Base-by-base conservation (phyloP, 2,888 invertebrate genomes). In the Eudemis profundana region DNA sequence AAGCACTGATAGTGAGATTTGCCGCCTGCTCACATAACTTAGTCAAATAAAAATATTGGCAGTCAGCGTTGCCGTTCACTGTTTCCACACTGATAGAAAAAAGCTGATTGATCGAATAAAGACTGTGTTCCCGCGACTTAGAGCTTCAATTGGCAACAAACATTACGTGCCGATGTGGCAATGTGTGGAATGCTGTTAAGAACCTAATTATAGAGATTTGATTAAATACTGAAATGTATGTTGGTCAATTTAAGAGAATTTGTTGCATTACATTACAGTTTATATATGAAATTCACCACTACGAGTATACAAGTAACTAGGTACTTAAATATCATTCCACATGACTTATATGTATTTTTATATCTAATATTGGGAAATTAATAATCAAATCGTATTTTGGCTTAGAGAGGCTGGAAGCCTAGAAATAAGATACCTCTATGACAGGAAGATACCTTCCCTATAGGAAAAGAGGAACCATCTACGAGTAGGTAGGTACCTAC, bases 191-290 rank as follows among this genome's bases (percentile, higher is more conserved):
- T 65, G 65, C 29, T 51, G 57, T 36, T 50, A 59, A 51, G 50
- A 64, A 64, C 64, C 64, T 64, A 59, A 59, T 59, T 5, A 57
- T 51, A 64, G 64, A 57, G 33, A n/a, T 56, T 63, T 63, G 44
- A 64, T 64, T 50, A 36, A 44, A 50, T 3, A 44, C 64, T 19
- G 57, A 51, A 50, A 44, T 57, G n/a, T 17, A 50, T n/a, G 50
- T 64, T 44, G 50, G 4, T 33, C 51, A 64, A 64, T 42, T 59
- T 12, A 7, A 14, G 29, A 50, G 36, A 15, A 50, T 64, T 51
- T 59, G 50, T 44, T 64, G 27, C 27, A 50, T 33, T 23, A n/a
- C n/a, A n/a, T n/a, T n/a, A n/a, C n/a, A n/a, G n/a, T n/a, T n/a
- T n/a, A n/a, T n/a, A n/a, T n/a, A n/a, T n/a, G n/a, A n/a, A n/a